Percentiles rank a stretch among this genome's conserved stretches.
Conservation (phyloP, 2,888 invertebrate genomes). For the Eucera pruinosa region DNA sequence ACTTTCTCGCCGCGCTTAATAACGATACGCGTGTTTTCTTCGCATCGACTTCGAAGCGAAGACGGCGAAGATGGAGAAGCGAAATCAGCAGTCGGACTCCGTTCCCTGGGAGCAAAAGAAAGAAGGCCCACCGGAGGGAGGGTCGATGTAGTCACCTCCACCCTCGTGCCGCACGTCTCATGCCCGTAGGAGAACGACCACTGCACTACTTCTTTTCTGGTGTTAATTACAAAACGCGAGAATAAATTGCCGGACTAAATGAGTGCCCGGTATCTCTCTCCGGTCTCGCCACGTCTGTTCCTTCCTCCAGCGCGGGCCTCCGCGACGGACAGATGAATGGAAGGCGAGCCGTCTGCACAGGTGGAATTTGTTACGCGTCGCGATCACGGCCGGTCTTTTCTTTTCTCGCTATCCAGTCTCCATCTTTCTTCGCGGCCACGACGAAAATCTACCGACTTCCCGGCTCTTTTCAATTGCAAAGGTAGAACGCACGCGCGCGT, state of each 20-base stretch:
- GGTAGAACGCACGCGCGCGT: not conserved
- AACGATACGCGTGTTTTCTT: conserved; percentile 58
- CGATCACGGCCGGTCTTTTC: conserved; percentile 46
- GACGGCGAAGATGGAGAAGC: conserved; percentile 43
- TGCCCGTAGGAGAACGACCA: conserved; percentile 65
- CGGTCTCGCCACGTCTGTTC: conserved; percentile 60
- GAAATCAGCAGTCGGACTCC: conserved; percentile 45
- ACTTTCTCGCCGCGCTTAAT: conserved; percentile 58
- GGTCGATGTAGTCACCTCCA: conserved; percentile 46
- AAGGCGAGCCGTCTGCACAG: conserved; percentile 52
- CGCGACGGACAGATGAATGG: conserved; percentile 67
- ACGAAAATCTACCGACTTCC: not conserved
- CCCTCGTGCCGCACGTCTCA: conserved; percentile 55
- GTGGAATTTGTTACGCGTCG: conserved; percentile 67
- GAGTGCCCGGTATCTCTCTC: conserved; percentile 61
- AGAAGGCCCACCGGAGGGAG: not conserved
- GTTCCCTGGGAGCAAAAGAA: conserved; percentile 7
- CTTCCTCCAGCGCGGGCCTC: conserved; percentile 28
- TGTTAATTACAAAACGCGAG: conserved; percentile 83
- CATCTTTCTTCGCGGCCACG: not conserved
- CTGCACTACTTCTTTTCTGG: conserved; percentile 77
- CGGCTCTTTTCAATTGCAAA: not conserved
- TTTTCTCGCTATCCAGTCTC: not conserved
- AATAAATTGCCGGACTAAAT: conserved; percentile 81
- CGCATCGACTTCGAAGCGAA: conserved; percentile 14